Conservation (phyloP, 2,888 invertebrate species). For the Diogma glabrata region DNA sequence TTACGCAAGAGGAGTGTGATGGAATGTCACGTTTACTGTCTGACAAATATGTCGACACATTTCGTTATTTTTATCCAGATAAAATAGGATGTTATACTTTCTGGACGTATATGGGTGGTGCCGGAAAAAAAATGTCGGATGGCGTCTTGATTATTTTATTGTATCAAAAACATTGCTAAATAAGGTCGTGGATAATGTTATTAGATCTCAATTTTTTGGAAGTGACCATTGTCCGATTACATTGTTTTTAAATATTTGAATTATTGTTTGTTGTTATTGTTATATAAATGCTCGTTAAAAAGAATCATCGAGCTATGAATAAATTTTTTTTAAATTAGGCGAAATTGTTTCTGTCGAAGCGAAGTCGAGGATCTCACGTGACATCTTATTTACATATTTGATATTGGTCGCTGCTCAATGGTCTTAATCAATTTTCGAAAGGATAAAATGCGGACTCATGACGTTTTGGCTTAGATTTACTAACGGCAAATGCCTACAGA, state of each 20-base stretch:
- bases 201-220: conserved; percentile 70
- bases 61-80: conserved; percentile 76
- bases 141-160: conserved; percentile 95
- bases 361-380: too few species aligned
- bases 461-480: too few species aligned
- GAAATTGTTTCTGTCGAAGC: too few species aligned
- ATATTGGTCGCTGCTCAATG: too few species aligned
- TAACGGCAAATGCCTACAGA: too few species aligned
- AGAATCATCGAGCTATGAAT: too few species aligned
- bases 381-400: too few species aligned
- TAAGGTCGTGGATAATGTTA: conserved; percentile 73
- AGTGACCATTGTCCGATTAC: conserved; percentile 95
- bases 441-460: too few species aligned
- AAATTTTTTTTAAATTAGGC: too few species aligned
- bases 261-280: too few species aligned
- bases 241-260: conserved; percentile 55
- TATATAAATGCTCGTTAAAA: too few species aligned
- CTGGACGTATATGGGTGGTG: conserved; percentile 88
- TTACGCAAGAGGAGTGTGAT: conserved; percentile 87
- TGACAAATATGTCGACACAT: conserved; percentile 80
- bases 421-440: too few species aligned
- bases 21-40: conserved; percentile 75
- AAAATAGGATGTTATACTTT: conserved; percentile 76
- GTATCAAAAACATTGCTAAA: conserved; percentile 67
- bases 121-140: conserved; percentile 88